These are phyloP conservation scores for Melanotus villosus DNA, from an alignment of 2,888 invertebrate species.

Conservation along the genomic window DNA sequence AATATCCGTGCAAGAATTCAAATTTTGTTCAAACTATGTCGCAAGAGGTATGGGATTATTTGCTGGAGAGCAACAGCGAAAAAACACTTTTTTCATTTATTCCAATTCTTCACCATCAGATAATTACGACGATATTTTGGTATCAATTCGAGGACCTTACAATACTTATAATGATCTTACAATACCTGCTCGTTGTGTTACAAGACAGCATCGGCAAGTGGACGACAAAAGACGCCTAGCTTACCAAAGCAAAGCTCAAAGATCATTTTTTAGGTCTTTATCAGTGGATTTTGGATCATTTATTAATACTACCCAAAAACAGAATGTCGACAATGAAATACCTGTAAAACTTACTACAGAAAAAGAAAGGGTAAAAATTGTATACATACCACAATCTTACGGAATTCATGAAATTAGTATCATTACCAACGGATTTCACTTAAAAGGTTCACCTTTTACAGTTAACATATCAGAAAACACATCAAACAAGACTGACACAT, in stretches of 20 bases:
- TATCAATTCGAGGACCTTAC: constrained; percentile 64
- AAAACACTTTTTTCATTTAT: constrained; percentile 74
- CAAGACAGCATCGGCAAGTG: constrained; percentile 40
- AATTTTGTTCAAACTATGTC: constrained; percentile 71
- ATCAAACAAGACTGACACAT: constrained; percentile 47
- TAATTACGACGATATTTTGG: constrained; percentile 54
- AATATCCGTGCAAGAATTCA: constrained; percentile 51
- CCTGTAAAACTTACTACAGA: constrained; percentile 69
- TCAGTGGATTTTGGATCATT: constrained; percentile 51
- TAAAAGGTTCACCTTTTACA: constrained; percentile 74
- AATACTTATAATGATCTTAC: constrained; percentile 58
- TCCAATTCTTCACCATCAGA: constrained; percentile 54
- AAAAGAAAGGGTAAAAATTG: constrained; percentile 70
- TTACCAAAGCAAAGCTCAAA: constrained; percentile 40
- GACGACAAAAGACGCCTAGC: constrained; percentile 39
- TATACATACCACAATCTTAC: constrained; percentile 69
- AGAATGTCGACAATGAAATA: constrained; percentile 67
- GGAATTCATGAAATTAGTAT: constrained; percentile 74
- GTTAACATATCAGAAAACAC: constrained; percentile 66
- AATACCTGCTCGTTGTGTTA: constrained; percentile 52
- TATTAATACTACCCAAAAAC: constrained; percentile 68
- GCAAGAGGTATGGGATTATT: constrained; percentile 75
- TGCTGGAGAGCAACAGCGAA: constrained; percentile 72
- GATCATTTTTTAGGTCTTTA: constrained; percentile 49
- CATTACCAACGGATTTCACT: constrained; percentile 71